These are phyloP conservation scores for Mimachlamys varia DNA, from an alignment of 2,888 invertebrate species.

Conservation along the genomic window DNA sequence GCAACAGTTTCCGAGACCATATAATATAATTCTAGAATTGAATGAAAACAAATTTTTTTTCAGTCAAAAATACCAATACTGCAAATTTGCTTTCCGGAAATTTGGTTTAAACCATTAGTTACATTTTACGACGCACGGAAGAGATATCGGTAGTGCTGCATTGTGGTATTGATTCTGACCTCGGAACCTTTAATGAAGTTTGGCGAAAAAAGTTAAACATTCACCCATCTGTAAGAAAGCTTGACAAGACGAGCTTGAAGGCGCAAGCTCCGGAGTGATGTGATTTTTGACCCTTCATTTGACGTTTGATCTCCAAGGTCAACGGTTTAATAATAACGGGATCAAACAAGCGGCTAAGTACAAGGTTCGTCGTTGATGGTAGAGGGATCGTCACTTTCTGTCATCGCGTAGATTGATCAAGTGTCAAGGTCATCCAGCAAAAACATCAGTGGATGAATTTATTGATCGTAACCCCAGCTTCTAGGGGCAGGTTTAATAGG, in stretches of 20 bases:
- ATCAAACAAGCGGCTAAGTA: background rate
- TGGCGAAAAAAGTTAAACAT: background rate
- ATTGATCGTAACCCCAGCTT: background rate
- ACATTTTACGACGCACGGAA: background rate
- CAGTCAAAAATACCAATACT: background rate
- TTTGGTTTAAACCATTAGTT: background rate
- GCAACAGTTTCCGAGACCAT: background rate
- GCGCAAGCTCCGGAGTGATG: background rate
- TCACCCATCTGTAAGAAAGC: background rate
- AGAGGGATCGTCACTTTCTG: background rate
- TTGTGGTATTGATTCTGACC: conserved; percentile 1
- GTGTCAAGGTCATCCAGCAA: conserved; percentile 12
- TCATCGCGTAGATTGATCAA: background rate
- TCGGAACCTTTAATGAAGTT: conserved; percentile 21
- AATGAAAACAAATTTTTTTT: conserved; percentile 28
- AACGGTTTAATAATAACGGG: background rate
- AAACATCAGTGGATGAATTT: background rate
- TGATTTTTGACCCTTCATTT: background rate
- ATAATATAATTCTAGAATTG: conserved; percentile 11
- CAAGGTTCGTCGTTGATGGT: background rate
- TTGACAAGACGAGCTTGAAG: background rate
- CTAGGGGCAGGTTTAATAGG: conserved; percentile 25
- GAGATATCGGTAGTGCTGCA: background rate
- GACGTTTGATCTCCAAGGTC: background rate
- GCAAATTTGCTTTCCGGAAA: conserved; percentile 7